phyloP scores from a whole-genome alignment of 1,140 invertebrate genomes.

The Anadara kagoshimensis region DNA sequence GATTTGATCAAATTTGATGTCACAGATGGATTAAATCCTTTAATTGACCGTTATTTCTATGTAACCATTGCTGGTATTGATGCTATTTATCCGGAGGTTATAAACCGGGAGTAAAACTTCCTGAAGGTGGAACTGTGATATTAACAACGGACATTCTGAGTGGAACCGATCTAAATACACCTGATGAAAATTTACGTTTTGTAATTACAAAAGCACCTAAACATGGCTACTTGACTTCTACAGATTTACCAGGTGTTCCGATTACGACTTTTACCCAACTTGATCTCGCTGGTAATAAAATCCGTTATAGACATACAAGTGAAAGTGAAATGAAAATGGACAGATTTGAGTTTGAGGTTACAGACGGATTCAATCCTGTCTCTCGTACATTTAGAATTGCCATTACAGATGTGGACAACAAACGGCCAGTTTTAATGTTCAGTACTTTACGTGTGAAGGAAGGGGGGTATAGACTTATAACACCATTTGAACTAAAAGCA shows the following conservation, averaged over 20 bases:
- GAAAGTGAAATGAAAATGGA: slow-evolving; percentile 73
- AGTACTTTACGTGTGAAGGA: slow-evolving; percentile 68
- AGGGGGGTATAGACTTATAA: slow-evolving; percentile 70
- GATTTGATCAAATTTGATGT: slow-evolving; percentile 74
- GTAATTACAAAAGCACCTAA: slow-evolving; percentile 70
- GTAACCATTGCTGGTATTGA: slow-evolving; percentile 72
- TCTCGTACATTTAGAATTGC: slow-evolving; percentile 72
- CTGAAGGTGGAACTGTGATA: slow-evolving; percentile 69
- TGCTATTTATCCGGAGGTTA: slow-evolving; percentile 67
- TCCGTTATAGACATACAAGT: slow-evolving; percentile 70
- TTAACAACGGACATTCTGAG: slow-evolving; percentile 71
- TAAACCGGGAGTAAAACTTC: slow-evolving; percentile 72
- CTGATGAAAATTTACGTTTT: slow-evolving; percentile 68
- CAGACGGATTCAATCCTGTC: slow-evolving; percentile 72
- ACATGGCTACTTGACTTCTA: slow-evolving; percentile 70
- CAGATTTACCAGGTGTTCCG: slow-evolving; percentile 65
- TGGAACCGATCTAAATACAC: slow-evolving; percentile 70
- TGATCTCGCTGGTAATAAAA: slow-evolving; percentile 72
- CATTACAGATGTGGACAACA: slow-evolving; percentile 73
- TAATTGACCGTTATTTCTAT: slow-evolving; percentile 73
- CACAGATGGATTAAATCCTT: slow-evolving; percentile 72
- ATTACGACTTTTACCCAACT: slow-evolving; percentile 72
- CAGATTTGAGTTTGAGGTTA: slow-evolving; percentile 74
- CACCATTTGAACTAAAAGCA: slow-evolving; percentile 73
- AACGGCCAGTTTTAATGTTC: slow-evolving; percentile 71